Evolutionary conservation across 2,888 invertebrate species (phyloP), one percentile per base, ranked within the genome.

Genomic region (Lepidocyrtinus sp.): DNA sequence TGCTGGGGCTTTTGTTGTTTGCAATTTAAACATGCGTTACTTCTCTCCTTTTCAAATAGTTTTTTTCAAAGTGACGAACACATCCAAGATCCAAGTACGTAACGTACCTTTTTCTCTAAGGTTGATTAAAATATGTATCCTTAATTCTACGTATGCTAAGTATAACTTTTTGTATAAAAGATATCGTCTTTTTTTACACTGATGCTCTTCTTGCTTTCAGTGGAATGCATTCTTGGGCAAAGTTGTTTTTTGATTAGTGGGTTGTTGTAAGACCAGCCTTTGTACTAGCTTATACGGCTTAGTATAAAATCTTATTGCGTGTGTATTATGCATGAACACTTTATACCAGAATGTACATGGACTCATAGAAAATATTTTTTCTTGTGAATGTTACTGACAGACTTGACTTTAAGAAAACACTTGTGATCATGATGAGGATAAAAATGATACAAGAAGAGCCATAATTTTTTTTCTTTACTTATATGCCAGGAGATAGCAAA

Each of bases 401-500:
- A 46, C 67, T 65, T 36, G 17, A 7, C 17, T 21, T 68, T 12
- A 68, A 68, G 68, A 46, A 68, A 68, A 50, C 22, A 68, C 50
- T 50, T 46, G 22, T 68, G 67, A 65, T 27, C 36, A 67, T 67
- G 67, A 65, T 50, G 68, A 68, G 46, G 21, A 50, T 50, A 69
- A 26, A 50, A 68, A 68, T 69, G 24, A 69, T 69, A 69, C 69
- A 50, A 19, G 25, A 69, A 68, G 50, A 19, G 50, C 50, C 50
- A 50, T 50, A 50, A 36, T 36, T 36, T 36, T 36, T 68, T 22
- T 69, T 21, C 15, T 69, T 27, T 69, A 26, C 63, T 73, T 78
- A 78, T 78, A 78, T 78, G 78, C 78, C 73, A 78, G 73, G 70
- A 70, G 78, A 73, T 78, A 59, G 59, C 61, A 62, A 55, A 71